phyloP scores from a whole-genome alignment of 1,140 invertebrate species.

The Apis dorsata region DNA sequence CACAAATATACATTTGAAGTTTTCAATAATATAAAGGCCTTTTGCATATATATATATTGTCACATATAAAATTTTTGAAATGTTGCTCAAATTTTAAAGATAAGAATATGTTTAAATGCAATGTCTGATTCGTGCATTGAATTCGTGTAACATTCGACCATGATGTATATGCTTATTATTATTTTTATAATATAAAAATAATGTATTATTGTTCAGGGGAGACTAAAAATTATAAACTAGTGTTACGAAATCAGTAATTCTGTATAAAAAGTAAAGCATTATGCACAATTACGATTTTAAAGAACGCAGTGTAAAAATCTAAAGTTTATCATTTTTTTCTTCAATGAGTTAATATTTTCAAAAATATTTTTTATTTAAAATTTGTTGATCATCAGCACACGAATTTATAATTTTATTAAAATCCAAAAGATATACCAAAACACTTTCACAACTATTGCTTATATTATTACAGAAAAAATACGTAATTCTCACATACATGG shows the following conservation, averaged over 20 bases:
- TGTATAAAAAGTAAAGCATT: conserved; percentile 62
- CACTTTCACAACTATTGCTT: conserved; percentile 49
- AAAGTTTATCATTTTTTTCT: conserved; percentile 57
- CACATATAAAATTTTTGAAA: conserved; percentile 63
- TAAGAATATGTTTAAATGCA: conserved; percentile 57
- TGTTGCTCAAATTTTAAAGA: conserved; percentile 41
- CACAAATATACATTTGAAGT: conserved; percentile 37
- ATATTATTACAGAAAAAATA: conserved; percentile 45
- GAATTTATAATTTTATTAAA: conserved; percentile 61
- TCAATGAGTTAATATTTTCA: conserved; percentile 57
- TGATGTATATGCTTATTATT: conserved; percentile 50
- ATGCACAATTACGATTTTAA: conserved; percentile 52
- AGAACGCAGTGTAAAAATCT: conserved; percentile 59
- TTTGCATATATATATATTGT: conserved; percentile 61
- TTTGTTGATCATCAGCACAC: conserved; percentile 48
- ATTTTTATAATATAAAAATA: conserved; percentile 65
- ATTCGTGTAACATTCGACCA: conserved; percentile 47
- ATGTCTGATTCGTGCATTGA: conserved; percentile 56
- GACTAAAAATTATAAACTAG: conserved; percentile 62
- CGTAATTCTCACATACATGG: conserved; percentile 45
- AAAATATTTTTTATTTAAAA: conserved; percentile 63
- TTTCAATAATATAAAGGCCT: conserved; percentile 61
- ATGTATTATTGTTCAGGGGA: conserved; percentile 59
- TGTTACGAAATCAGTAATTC: conserved; percentile 52
- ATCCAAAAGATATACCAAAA: conserved; percentile 62